Base-by-base conservation (phyloP, 2,888 invertebrate genomes). In the Copidosoma aretas region DNA sequence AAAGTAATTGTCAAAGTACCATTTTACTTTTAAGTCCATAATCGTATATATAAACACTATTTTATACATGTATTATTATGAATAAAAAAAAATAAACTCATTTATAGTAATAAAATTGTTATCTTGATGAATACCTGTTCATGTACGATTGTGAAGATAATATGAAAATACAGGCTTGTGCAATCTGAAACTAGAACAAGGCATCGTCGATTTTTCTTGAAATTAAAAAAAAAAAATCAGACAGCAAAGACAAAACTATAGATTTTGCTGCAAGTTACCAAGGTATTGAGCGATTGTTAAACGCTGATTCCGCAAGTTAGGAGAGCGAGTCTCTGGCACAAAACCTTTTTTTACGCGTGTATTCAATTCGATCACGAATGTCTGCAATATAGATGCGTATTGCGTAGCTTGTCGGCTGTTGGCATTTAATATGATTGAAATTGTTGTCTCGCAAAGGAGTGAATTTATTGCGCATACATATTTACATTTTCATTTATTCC, bases 231-330 rank as follows among this genome's bases (percentile, higher is more conserved):
- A 46, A 14, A 41, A 41, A 41, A 41, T 10, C 8, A 41, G 41
- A 10, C 14, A 14, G 8, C 10, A 41, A 41, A 46, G 17, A n/a
- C n/a, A 60, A 60, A 21, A 22, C 25, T 19, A n/a, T n/a, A 49
- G 17, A 51, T 54, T 54, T 58, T 46, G 68, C 49, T 22, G 68
- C 32, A 57, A 64, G 61, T 68, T 64, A 69, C 65, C 65, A 69
- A 49, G 59, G 49, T 65, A 49, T 49, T 61, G 69, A 56, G 25
- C 19, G 59, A 59, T 58, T 46, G 59, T 59, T 53, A 43, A 58
- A 69, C 65, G 62, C 62, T 52, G 62, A 65, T 64, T 61, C 52
- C 53, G 64, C 19, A 22, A 60, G 46, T 65, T 12, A 54, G 22
- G 41, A 49, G 65, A 70, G 64, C 66, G 60, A 67, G 57, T 19